Percentiles rank a stretch among this genome's conserved stretches.
Conservation (phyloP, 2,888 invertebrate genomes). For the Hartigia nigra region DNA sequence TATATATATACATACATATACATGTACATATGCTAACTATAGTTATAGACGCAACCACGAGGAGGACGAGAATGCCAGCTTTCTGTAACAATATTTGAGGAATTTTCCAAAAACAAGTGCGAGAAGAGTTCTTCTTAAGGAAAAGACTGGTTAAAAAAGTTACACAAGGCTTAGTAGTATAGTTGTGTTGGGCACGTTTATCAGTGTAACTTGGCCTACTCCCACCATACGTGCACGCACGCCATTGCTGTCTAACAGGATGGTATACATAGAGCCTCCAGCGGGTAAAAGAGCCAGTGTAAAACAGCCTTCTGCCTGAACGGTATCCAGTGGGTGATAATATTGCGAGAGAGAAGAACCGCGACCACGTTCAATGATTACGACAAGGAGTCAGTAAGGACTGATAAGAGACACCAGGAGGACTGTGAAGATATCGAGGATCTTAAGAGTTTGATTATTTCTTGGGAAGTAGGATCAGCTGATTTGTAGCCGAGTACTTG, state of each 20-base stretch:
- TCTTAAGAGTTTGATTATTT: neutral
- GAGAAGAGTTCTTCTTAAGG: neutral
- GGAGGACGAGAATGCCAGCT: neutral
- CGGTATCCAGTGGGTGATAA: slow-evolving; percentile 11
- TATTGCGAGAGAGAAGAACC: neutral
- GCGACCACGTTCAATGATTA: neutral
- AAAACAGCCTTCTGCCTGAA: slow-evolving; percentile 60
- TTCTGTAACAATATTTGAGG: neutral
- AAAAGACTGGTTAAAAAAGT: neutral
- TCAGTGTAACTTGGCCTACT: slow-evolving; percentile 1
- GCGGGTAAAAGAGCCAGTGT: slow-evolving; percentile 57
- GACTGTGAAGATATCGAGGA: neutral
- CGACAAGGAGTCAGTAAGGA: neutral
- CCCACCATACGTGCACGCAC: slow-evolving; percentile 4
- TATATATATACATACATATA: no score
- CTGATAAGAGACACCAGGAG: neutral
- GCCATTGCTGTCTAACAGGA: slow-evolving; percentile 10
- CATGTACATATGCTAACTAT: neutral
- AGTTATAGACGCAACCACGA: neutral
- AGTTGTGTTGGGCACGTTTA: neutral
- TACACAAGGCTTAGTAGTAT: neutral
- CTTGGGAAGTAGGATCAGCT: neutral
- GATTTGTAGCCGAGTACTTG: neutral
- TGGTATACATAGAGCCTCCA: slow-evolving; percentile 56
- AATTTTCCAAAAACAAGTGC: neutral